phyloP scores from a whole-genome alignment of 2,797 vertebrate genomes.

The Avahi laniger region DNA sequence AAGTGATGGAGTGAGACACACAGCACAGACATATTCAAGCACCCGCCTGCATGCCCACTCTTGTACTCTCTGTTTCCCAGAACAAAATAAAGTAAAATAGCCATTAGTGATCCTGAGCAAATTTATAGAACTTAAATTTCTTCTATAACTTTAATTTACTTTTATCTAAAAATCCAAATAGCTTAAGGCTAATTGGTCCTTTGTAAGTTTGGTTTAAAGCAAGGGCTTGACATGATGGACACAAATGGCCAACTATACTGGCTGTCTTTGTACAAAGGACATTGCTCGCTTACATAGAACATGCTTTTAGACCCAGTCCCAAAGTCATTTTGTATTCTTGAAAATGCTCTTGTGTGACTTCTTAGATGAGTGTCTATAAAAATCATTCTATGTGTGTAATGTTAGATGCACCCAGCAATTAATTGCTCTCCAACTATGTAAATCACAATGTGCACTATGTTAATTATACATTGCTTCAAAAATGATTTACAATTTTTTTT shows the following conservation, averaged over 20 bases:
- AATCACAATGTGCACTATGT: conserved; percentile 33
- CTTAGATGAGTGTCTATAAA: background rate
- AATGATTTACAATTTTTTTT: conserved; percentile 46
- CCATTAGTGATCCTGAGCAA: background rate
- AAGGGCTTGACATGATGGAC: background rate
- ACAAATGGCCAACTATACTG: background rate
- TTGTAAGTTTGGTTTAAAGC: background rate
- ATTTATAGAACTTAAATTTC: background rate
- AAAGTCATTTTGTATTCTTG: background rate
- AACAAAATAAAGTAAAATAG: background rate
- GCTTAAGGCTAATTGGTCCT: background rate
- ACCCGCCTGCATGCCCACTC: background rate
- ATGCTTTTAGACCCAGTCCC: background rate
- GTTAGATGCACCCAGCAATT: background rate
- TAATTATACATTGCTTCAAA: conserved; percentile 43
- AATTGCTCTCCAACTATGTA: conserved; percentile 56
- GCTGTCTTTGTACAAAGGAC: background rate
- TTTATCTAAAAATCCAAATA: background rate
- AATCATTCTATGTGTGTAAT: background rate
- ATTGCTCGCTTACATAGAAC: background rate
- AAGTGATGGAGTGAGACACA: background rate
- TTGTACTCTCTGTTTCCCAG: background rate
- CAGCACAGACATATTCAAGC: accelerated
- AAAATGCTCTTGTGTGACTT: background rate
- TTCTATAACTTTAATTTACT: conserved; percentile 10